Percentiles rank a stretch among this genome's conserved stretches.
phyloP scores from a whole-genome alignment of 2,888 invertebrate species.

The Drosophila merina region DNA sequence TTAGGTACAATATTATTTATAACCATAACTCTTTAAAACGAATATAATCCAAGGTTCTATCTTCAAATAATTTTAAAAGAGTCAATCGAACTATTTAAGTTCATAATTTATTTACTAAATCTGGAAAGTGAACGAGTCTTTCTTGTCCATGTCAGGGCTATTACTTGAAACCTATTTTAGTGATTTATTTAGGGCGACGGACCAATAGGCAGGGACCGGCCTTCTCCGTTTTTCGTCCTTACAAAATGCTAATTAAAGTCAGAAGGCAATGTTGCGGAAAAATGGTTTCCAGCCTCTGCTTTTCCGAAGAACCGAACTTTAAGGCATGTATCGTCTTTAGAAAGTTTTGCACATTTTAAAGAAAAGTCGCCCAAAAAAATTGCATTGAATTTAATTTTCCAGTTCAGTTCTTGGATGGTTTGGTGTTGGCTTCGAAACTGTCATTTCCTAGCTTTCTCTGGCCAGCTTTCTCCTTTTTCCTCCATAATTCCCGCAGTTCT shows the following conservation, averaged over 20 bases:
- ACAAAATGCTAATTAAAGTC: slow-evolving; percentile 70
- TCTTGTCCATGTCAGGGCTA: background rate
- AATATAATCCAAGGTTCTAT: too few relatives aligned
- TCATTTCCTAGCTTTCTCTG: slow-evolving; percentile 11
- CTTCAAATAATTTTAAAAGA: too few relatives aligned
- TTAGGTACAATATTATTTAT: too few relatives aligned
- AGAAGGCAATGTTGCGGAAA: slow-evolving; percentile 76
- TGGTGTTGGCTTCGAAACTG: slow-evolving; percentile 19
- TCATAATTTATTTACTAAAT: background rate
- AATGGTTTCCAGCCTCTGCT: slow-evolving; percentile 64
- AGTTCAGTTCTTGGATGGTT: slow-evolving; percentile 69
- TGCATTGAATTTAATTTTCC: slow-evolving; percentile 81
- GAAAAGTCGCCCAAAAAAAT: slow-evolving; percentile 66
- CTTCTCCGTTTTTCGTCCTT: background rate
- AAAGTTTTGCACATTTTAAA: slow-evolving; percentile 62
- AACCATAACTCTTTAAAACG: too few relatives aligned
- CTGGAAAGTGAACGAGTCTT: background rate
- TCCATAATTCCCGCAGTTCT: slow-evolving; percentile 9
- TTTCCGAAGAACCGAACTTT: slow-evolving; percentile 40
- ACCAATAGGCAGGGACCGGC: slow-evolving; percentile 8
- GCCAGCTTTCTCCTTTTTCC: background rate
- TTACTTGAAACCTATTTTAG: background rate
- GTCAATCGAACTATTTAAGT: background rate
- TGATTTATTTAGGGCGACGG: slow-evolving; percentile 12
- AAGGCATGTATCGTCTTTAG: slow-evolving; percentile 31